Percentiles rank a stretch among this genome's conserved stretches.
Evolutionary conservation across 2,797 vertebrate genomes (phyloP).

Genomic region (Parotocinclus haroldoi): DNA sequence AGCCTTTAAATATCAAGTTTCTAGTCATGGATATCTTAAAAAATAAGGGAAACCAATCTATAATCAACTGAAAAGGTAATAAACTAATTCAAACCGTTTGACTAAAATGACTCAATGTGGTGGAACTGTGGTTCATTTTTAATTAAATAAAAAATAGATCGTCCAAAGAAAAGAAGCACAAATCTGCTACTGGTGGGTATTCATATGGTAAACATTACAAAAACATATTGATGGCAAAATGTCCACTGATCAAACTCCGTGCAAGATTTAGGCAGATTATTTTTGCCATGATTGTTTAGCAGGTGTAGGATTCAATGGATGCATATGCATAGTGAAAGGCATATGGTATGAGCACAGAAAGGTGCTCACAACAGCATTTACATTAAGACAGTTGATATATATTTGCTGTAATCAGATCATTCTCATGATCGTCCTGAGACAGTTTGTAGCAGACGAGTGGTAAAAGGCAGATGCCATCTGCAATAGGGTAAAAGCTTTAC

Average conservation of each 20-base stretch:
- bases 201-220: slow-evolving; percentile 37
- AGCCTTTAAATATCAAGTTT: slow-evolving; percentile 35
- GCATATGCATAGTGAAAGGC: slow-evolving; percentile 33
- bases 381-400: slow-evolving; percentile 50
- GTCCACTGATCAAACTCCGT: slow-evolving; percentile 31
- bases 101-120: slow-evolving; percentile 34
- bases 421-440: slow-evolving; percentile 43
- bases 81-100: slow-evolving; percentile 28
- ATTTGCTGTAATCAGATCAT: slow-evolving; percentile 44
- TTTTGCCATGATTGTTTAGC: slow-evolving; percentile 42
- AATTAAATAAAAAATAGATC: slow-evolving; percentile 15
- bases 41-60: slow-evolving; percentile 36
- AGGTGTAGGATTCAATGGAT: slow-evolving; percentile 22
- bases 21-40: slow-evolving; percentile 39
- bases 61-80: slow-evolving; percentile 41
- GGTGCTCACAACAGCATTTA: slow-evolving; percentile 14
- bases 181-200: slow-evolving; percentile 40
- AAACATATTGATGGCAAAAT: slow-evolving; percentile 39
- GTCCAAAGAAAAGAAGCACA: neutral
- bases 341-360: slow-evolving; percentile 32
- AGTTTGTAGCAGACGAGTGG: slow-evolving; percentile 27
- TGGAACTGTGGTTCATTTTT: slow-evolving; percentile 31
- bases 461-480: slow-evolving; percentile 31
- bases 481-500: slow-evolving; percentile 27
- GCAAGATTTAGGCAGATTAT: slow-evolving; percentile 50